A percentile compares a stretch with the other conserved stretches of the same genome.
phyloP scores from a whole-genome alignment of 2,113 vertebrate genomes.

The Chrysemys picta region DNA sequence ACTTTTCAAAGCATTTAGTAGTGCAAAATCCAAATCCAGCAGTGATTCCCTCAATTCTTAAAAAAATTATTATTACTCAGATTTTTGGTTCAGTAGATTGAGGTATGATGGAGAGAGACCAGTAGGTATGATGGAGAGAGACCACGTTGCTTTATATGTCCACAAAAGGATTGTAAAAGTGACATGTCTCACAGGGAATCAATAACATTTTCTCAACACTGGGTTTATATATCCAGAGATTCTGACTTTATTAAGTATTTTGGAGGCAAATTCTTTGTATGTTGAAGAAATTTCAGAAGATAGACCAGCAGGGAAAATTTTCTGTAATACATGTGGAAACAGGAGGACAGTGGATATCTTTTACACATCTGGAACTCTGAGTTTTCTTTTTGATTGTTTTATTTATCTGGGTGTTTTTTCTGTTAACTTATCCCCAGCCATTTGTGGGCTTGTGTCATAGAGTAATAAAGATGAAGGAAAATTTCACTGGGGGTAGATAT shows the following conservation, averaged over 20 bases:
- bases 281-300: neutral
- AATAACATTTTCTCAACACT: neutral
- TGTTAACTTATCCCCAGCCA: neutral
- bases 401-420: neutral
- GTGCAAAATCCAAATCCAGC: neutral
- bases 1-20: neutral
- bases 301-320: neutral
- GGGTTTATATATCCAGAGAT: neutral
- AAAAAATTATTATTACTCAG: neutral
- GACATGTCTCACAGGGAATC: neutral
- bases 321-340: neutral
- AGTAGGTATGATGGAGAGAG: neutral
- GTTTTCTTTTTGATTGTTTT: fast-evolving
- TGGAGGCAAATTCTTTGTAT: neutral
- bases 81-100: neutral
- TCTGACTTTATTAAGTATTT: neutral
- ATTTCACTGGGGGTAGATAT: neutral
- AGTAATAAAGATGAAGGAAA: neutral
- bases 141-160: neutral
- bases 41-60: neutral
- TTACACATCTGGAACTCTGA: neutral
- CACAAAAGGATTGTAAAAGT: neutral
- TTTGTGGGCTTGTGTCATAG: neutral
- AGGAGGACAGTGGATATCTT: fast-evolving
- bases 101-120: neutral